phyloP scores from a whole-genome alignment of 2,113 vertebrate species.

The Epinephelus fuscoguttatus region DNA sequence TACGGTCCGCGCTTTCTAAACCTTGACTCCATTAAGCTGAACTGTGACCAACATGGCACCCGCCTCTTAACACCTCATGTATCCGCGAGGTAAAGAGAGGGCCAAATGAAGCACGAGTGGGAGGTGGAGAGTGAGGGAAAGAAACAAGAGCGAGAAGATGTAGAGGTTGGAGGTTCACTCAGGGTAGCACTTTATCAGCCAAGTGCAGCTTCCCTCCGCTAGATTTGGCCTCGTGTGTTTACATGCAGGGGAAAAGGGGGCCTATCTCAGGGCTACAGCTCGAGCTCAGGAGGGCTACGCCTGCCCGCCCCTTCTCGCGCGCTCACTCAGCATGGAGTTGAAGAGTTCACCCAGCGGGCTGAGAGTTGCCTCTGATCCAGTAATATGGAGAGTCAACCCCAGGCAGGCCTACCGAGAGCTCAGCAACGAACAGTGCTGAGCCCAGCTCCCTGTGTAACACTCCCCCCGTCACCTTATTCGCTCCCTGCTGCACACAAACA shows the following conservation, averaged over 20 bases:
- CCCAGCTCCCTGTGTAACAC: slow-evolving; percentile 20
- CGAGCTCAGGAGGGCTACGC: slow-evolving; percentile 56
- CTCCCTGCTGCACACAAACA: slow-evolving; percentile 26
- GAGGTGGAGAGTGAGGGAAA: slow-evolving; percentile 1
- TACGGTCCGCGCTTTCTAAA: slow-evolving; percentile 8
- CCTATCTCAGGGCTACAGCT: slow-evolving; percentile 68
- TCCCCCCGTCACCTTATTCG: neutral
- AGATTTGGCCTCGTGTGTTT: slow-evolving; percentile 61
- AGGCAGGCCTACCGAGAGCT: slow-evolving; percentile 61
- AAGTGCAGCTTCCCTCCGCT: slow-evolving; percentile 64
- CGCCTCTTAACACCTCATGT: slow-evolving; percentile 39
- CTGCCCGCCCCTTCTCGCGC: neutral
- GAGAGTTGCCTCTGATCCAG: slow-evolving; percentile 59
- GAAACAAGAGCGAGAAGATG: slow-evolving; percentile 42
- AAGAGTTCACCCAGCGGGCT: slow-evolving; percentile 79
- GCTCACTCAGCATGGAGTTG: slow-evolving; percentile 70
- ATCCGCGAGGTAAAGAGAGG: slow-evolving; percentile 21
- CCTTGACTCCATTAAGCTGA: slow-evolving; percentile 41
- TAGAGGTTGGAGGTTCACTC: slow-evolving; percentile 55
- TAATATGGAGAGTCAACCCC: slow-evolving; percentile 63
- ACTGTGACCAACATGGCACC: slow-evolving; percentile 22
- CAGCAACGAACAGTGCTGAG: slow-evolving; percentile 46
- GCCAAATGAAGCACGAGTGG: neutral
- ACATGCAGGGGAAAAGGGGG: slow-evolving; percentile 28
- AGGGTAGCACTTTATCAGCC: slow-evolving; percentile 75